Base-by-base conservation (phyloP, 2,888 invertebrate genomes). In the Dryobotodes eremita region DNA sequence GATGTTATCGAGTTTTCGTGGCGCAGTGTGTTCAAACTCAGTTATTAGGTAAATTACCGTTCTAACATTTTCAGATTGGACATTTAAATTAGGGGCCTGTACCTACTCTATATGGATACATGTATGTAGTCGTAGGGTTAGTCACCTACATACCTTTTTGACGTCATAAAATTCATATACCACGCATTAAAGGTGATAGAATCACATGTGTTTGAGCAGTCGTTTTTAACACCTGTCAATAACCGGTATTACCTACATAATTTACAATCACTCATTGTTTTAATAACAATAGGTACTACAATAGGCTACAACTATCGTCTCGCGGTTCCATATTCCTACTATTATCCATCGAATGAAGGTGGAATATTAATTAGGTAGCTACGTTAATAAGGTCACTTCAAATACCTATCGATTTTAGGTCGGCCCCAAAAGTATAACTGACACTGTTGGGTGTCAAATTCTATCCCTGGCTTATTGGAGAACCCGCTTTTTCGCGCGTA, bases 191-290 rank as follows among this genome's bases (percentile, higher is more conserved):
- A 50, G 5, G 6, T 48, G 62, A 71, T 42, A 26, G 26, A 71
- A 42, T 57, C n/a, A 50, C 42, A 26, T 20, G 46, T 26, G n/a
- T n/a, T 46, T 42, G 8, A 65, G 65, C 26, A 50, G 53, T 66
- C 13, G 26, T n/a, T 61, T 59, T 80, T 31, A 65, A 57, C 79
- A 65, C 64, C 64, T 81, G 82, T 81, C 82, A 59, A 36, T 23
- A 66, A 26, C 36, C 31, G 31, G 46, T 57, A 36, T 23, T 15
- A 69, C 23, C 53, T 23, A 75, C 36, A 66, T 75, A 61, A 75
- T 66, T 75, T 42, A 53, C 46, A 17, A 82, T 36, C 46, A 36
- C 79, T 61, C 59, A 61, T 82, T 79, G 79, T 79, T 75, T 75
- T 66, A 75, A 75, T 66, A 79, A 82, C 79, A 79, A 79, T 79